Base-by-base conservation (phyloP, 2,113 vertebrate species). In the Sebastes schlegelii region DNA sequence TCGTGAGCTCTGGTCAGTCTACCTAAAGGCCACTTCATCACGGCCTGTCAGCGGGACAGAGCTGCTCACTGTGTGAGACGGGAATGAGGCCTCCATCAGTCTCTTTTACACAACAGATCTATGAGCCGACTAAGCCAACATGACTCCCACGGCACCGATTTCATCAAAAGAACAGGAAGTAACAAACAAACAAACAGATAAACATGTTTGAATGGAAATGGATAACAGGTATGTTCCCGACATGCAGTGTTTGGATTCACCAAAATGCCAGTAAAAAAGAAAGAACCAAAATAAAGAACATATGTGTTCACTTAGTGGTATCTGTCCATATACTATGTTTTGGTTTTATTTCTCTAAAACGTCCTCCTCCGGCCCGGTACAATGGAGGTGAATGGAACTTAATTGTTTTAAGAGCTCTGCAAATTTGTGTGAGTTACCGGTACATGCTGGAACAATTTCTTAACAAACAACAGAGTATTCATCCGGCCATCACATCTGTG, bases 21-120 rank as follows among this genome's bases (percentile, higher is more conserved):
- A 65, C 69, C 82, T 86, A 21, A 77, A 83, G 84, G 76, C 77
- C 83, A 89, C 81, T 88, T 86, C 88, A 91, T 94, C 93, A 87
- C 17, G 6, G 77, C 51, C 89, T 93, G 91, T 86, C 92, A 86
- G 34, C 43, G 63, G 80, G 74, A 91, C 86, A 79, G 77, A 80
- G 70, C 74, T 23, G 74, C 77, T 82, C 78, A 55, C 88, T 74
- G 86, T 88, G 63, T 76, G 71, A 64, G 77, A 74, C 34, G 8
- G n/a, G 61, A 85, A 17, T 48, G 66, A 76, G 45, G 55, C 46
- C 76, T 79, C 77, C 73, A 85, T 85, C 83, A 68, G 34, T 82
- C 62, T 81, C 62, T 75, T 72, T 48, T 69, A 13, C 60, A 19
- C 45, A 42, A 34, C 72, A 74, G 79, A 68, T 45, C 62, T 69